Evolutionary conservation across 2,113 vertebrate species (phyloP).

Genomic region (Hystrix brachyura): DNA sequence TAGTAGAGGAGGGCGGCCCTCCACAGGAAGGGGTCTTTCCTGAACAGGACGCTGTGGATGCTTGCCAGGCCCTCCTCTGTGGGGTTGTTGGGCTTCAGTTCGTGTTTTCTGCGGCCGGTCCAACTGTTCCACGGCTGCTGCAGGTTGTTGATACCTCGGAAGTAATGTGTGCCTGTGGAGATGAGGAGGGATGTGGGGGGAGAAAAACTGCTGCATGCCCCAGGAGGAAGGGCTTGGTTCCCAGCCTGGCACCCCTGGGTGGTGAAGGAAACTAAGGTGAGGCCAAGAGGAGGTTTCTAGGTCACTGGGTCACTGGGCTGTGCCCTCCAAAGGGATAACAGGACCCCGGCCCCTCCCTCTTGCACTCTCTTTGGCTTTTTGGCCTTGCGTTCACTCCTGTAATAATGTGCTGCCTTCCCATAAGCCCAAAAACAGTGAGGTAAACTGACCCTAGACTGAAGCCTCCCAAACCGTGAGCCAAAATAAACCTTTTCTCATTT

Average conservation of each 20-base stretch:
- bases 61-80: slow-evolving; percentile 97
- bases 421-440: neutral
- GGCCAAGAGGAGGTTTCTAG: neutral
- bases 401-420: neutral
- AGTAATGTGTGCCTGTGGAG: slow-evolving; percentile 95
- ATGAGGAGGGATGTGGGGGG: neutral
- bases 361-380: neutral
- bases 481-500: neutral
- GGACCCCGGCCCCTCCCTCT: neutral
- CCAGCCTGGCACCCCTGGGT: neutral
- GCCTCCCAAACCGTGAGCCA: neutral
- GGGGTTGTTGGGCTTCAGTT: slow-evolving; percentile 94
- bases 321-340: too few species aligned
- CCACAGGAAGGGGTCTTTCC: slow-evolving; percentile 96
- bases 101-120: slow-evolving; percentile 89
- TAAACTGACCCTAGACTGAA: neutral
- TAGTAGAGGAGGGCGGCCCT: slow-evolving; percentile 97
- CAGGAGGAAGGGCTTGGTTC: neutral
- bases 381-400: too few species aligned
- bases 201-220: neutral
- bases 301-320: neutral
- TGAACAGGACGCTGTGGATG: slow-evolving; percentile 96
- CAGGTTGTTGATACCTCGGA: slow-evolving; percentile 95
- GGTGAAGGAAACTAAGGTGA: neutral
- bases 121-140: slow-evolving; percentile 95